Evolutionary conservation across 2,888 invertebrate species (phyloP), one percentile per base, ranked within the genome.

Genomic region (Argynnis bischoffii): DNA sequence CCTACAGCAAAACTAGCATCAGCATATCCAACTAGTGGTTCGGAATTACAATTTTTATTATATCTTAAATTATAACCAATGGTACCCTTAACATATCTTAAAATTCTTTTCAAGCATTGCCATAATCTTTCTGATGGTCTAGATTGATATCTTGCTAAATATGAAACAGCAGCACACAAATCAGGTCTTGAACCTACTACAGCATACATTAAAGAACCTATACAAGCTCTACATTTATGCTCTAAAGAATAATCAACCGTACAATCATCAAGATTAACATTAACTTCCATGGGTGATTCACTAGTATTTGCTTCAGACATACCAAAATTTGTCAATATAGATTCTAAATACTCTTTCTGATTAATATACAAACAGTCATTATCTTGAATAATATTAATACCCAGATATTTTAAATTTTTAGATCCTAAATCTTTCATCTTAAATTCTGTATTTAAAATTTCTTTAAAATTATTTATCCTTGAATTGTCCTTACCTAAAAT

Each of bases 191-290:
- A 55, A 1, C 69, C 66, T 11, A 71, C 48, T 11, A 65, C 67
- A 5, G 69, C 69, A 70, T 73, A 75, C 71, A 75, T 67, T n/a
- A 74, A 56, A 14, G 68, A 73, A 15, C 74, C 73, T 41, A 74
- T 72, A 13, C 69, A 41, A 46, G 71, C 67, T 55, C 73, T 66
- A 63, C 72, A 75, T 56, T 67, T 35, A 1, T 68, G 5, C 57
- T 74, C 72, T 56, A 51, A 69, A 46, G 57, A 21, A 13, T 48
- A n/a, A 53, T 74, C 71, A 64, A 67, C 16, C 3, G 47, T 18
- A 60, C 15, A n/a, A 31, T 69, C 66, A 53, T 69, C 61, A 50
- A 72, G 18, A 48, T 63, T 68, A 63, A 66, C 67, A 60, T 75
- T 75, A 6, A 11, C 6, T 41, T 73, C 73, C 69, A 72, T 71